Percentiles rank a stretch among this genome's conserved stretches.
Conservation (phyloP, 2,113 vertebrate genomes). For the Apeltes quadracus region DNA sequence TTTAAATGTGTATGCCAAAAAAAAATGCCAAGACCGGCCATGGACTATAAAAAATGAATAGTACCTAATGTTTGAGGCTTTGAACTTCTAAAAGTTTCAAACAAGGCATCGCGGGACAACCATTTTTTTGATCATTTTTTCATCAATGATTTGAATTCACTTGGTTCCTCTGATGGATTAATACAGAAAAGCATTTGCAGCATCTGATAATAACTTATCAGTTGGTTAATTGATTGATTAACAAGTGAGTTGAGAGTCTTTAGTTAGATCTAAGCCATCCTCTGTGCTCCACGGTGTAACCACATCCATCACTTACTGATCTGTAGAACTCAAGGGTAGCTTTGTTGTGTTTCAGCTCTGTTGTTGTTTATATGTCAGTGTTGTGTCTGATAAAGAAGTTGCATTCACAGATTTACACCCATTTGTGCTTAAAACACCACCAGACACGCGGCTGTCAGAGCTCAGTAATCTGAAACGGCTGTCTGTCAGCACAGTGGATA, state of each 20-base stretch:
- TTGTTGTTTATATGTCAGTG: conserved; percentile 16
- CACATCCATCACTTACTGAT: not conserved
- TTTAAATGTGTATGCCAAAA: not conserved
- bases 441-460: conserved; percentile 21
- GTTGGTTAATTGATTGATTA: not conserved
- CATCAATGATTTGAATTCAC: not conserved
- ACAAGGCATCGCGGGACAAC: not conserved
- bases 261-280: not conserved
- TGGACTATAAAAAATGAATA: not conserved
- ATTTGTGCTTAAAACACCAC: conserved; percentile 20
- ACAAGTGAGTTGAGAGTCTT: not conserved
- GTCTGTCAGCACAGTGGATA: conserved; percentile 15
- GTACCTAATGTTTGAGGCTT: not conserved
- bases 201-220: not conserved
- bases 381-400: conserved; percentile 36
- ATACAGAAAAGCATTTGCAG: not conserved
- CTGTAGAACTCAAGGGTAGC: not conserved
- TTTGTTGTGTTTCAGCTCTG: conserved; percentile 1
- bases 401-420: conserved; percentile 30
- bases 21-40: not conserved
- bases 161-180: not conserved
- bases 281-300: not conserved
- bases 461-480: conserved; percentile 19
- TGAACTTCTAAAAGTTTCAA: not conserved
- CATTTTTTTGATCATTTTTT: not conserved